phyloP scores from a whole-genome alignment of 92 coral and sea anemone genomes.

The Porites evermanni region DNA sequence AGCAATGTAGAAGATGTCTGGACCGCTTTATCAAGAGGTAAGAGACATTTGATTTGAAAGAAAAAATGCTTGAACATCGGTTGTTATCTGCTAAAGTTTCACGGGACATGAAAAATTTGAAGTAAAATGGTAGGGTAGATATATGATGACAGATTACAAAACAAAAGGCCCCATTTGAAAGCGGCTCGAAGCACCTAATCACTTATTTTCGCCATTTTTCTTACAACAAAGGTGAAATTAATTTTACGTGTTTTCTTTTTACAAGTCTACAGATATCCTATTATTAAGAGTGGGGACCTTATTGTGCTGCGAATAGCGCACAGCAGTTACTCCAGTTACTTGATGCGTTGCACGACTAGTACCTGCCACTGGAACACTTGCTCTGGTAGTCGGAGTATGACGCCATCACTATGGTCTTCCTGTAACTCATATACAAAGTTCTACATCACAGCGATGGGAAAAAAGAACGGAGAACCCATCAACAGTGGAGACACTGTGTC shows the following conservation, averaged over 20 bases:
- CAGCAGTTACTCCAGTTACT: slow-evolving; percentile 25
- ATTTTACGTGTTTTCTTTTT: neutral
- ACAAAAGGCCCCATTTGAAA: too few species aligned
- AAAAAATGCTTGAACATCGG: neutral
- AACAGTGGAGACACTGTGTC: slow-evolving; percentile 75
- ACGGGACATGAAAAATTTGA: neutral
- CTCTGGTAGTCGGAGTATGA: slow-evolving; percentile 37
- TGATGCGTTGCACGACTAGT: slow-evolving; percentile 18
- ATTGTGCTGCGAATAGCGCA: slow-evolving; percentile 65
- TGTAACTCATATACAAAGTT: neutral
- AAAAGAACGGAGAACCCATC: slow-evolving; percentile 76
- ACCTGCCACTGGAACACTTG: slow-evolving; percentile 50
- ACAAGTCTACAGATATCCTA: slow-evolving; percentile 69
- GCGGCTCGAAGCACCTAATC: too few species aligned
- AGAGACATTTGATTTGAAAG: too few species aligned
- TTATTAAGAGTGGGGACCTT: slow-evolving; percentile 75
- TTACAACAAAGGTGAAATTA: neutral
- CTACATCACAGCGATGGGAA: slow-evolving; percentile 67
- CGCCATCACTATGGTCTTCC: slow-evolving; percentile 66
- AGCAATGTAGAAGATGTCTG: slow-evolving; percentile 57
- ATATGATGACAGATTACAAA: too few species aligned
- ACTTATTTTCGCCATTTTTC: too few species aligned
- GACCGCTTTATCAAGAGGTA: slow-evolving; percentile 72
- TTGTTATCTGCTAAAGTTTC: neutral
- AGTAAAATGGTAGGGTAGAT: too few species aligned